Conservation (phyloP, 2,113 vertebrate genomes). For the Aptenodytes patagonicus region DNA sequence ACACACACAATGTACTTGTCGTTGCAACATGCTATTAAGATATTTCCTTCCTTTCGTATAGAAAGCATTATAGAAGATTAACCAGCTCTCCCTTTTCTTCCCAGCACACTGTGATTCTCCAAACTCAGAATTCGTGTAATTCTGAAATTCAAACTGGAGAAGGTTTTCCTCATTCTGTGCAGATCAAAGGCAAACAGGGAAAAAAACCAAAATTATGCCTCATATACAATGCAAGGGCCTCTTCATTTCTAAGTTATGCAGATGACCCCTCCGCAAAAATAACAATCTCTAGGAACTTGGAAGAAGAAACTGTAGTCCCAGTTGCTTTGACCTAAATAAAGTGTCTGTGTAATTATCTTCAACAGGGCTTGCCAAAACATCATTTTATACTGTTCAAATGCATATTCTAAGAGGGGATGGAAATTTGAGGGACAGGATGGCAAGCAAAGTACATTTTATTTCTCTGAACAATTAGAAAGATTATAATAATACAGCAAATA, state of each 20-base stretch:
- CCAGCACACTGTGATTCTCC: neutral
- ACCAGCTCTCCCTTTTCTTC: neutral
- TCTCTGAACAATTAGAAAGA: conserved; percentile 18
- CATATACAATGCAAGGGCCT: neutral
- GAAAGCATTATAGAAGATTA: neutral
- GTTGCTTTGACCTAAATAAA: conserved; percentile 58
- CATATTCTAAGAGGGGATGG: conserved; percentile 32
- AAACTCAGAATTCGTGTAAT: neutral
- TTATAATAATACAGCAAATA: conserved; percentile 63
- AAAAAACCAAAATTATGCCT: neutral
- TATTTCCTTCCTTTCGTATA: neutral
- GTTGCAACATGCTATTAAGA: neutral
- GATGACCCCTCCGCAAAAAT: conserved; percentile 36
- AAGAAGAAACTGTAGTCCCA: conserved; percentile 47
- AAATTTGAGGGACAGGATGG: conserved; percentile 18
- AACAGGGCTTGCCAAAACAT: conserved; percentile 52
- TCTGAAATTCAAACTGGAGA: conserved; percentile 16
- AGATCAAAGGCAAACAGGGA: conserved; percentile 31
- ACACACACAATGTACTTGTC: neutral
- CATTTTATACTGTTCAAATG: conserved; percentile 67
- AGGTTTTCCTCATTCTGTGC: neutral
- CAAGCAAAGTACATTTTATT: conserved; percentile 50
- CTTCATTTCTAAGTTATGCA: conserved; percentile 36
- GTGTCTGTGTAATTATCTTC: conserved; percentile 41
- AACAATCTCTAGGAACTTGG: conserved; percentile 45